Conservation (phyloP, 1,140 invertebrate species). For the Bradysia coprophila region DNA sequence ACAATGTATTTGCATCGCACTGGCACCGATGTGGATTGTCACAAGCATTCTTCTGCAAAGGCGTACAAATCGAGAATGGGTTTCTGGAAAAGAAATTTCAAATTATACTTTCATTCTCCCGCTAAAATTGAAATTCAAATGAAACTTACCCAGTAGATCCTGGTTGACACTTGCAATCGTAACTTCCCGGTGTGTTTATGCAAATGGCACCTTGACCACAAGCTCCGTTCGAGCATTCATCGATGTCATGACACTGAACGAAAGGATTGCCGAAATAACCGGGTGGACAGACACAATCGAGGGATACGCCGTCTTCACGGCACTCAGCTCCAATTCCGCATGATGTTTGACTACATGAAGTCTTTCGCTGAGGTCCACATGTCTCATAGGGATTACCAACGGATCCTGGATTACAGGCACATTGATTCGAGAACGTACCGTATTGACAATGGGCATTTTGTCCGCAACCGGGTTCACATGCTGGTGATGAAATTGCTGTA, state of each 20-base stretch:
- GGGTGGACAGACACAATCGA: constrained; percentile 64
- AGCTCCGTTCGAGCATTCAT: constrained; percentile 64
- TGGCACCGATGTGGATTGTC: constrained; percentile 43
- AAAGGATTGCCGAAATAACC: constrained; percentile 76
- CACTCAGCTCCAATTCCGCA: constrained; percentile 69
- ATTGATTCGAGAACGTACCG: constrained; percentile 44
- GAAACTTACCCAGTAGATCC: constrained; percentile 63
- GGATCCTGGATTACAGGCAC: constrained; percentile 66
- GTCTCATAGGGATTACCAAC: constrained; percentile 74
- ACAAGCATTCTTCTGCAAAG: constrained; percentile 44
- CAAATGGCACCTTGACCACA: constrained; percentile 75
- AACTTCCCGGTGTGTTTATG: constrained; percentile 71
- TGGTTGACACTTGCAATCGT: constrained; percentile 68
- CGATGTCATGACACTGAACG: constrained; percentile 64
- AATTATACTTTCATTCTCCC: no score
- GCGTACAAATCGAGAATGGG: constrained; percentile 60
- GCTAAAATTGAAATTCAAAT: no score
- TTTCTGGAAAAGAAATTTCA: no score
- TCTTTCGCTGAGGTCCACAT: constrained; percentile 48
- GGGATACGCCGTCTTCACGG: constrained; percentile 42
- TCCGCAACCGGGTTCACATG: constrained; percentile 62
- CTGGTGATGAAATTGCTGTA: constrained; percentile 53
- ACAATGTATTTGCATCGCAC: constrained; percentile 46
- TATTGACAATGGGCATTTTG: constrained; percentile 77
- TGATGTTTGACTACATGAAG: constrained; percentile 47